Conservation (phyloP, 2,113 vertebrate species). For the Dicaeum eximium region DNA sequence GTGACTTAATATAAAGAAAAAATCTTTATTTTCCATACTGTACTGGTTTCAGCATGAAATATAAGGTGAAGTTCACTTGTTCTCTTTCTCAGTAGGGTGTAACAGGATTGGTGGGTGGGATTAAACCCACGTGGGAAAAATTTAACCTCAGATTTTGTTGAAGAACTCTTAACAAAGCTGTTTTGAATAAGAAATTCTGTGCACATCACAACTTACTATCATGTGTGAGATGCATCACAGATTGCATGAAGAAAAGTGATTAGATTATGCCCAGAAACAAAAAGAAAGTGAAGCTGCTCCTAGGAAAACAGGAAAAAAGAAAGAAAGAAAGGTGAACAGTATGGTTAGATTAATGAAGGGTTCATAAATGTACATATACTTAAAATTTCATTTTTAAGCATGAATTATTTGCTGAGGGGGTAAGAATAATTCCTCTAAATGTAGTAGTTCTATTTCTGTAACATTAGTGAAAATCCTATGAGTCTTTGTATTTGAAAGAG, state of each 20-base stretch:
- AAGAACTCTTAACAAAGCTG: background rate
- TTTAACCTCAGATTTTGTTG: background rate
- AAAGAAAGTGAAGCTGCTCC: background rate
- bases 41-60: background rate
- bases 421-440: background rate
- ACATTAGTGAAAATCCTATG: background rate
- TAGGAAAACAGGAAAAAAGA: background rate
- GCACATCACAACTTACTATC: background rate
- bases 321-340: background rate
- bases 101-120: background rate
- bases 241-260: background rate
- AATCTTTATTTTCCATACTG: background rate
- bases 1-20: background rate
- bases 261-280: background rate
- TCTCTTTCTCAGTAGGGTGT: background rate
- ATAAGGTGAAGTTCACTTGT: background rate
- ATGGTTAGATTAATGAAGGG: background rate
- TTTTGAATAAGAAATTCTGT: background rate
- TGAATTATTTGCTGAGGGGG: background rate
- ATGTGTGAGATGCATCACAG: accelerated
- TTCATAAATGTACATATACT: background rate
- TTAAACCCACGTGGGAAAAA: background rate
- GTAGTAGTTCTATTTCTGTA: background rate
- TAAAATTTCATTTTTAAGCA: background rate
- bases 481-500: background rate